A percentile compares a stretch with the other conserved stretches of the same genome.
Evolutionary conservation across 2,888 invertebrate genomes (phyloP).

Genomic region (Nomada ferruginata): DNA sequence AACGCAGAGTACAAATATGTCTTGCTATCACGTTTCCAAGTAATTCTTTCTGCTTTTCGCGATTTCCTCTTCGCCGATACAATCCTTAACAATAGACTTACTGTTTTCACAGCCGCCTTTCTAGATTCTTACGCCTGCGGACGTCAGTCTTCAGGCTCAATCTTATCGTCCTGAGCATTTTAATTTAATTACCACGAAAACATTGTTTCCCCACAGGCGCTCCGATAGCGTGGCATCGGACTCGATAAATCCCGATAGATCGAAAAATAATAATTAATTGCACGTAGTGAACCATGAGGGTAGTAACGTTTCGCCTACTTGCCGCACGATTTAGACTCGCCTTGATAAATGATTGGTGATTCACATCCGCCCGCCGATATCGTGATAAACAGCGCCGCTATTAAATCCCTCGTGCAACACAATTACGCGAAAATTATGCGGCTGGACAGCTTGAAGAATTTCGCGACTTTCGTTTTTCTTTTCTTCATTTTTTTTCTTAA

Average conservation of each 20-base stretch:
- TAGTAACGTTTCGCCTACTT: constrained; percentile 46
- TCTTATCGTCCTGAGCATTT: constrained; percentile 45
- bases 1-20: too few relatives aligned
- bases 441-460: constrained; percentile 10
- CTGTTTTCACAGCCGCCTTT: constrained; percentile 13
- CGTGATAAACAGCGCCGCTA: constrained; percentile 48
- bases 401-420: constrained; percentile 36
- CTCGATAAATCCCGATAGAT: constrained; percentile 48
- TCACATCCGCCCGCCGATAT: constrained; percentile 61
- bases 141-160: constrained; percentile 1
- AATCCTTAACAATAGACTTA: constrained; percentile 12
- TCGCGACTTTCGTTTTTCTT: not conserved
- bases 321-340: constrained; percentile 44
- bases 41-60: not conserved
- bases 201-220: constrained; percentile 30
- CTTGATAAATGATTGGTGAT: constrained; percentile 67
- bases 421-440: constrained; percentile 48
- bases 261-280: constrained; percentile 58
- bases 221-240: constrained; percentile 4
- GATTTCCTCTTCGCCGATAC: not conserved
- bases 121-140: not conserved
- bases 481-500: not conserved
- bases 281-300: constrained; percentile 34
- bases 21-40: too few relatives aligned
- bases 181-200: constrained; percentile 53